A percentile compares a stretch with the other conserved stretches of the same genome.
These are phyloP conservation scores for Ichneumoninae sp. DNA, from an alignment of 2,888 invertebrate species.

Conservation along the genomic window DNA sequence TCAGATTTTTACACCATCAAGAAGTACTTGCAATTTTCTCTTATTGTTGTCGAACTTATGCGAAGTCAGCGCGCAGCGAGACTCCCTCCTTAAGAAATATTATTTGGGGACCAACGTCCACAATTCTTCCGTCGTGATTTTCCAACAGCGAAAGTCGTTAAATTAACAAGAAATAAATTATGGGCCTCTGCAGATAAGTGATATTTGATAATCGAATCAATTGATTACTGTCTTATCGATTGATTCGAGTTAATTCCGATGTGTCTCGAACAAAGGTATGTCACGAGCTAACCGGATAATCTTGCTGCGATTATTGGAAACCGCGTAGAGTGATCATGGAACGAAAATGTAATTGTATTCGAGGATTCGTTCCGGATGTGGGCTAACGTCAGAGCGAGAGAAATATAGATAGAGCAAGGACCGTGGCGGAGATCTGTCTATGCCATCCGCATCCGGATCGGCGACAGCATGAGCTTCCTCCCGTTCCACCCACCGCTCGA, in stretches of 20 bases:
- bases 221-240: not conserved
- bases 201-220: not conserved
- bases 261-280: not conserved
- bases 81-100: too few relatives aligned
- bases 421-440: not conserved
- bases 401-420: not conserved
- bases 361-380: not conserved
- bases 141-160: not conserved
- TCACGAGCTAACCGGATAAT: not conserved
- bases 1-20: too few relatives aligned
- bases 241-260: not conserved
- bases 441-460: conserved; percentile 19
- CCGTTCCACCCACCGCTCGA: conserved; percentile 5
- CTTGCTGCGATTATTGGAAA: not conserved
- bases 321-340: not conserved
- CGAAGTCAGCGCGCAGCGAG: too few relatives aligned
- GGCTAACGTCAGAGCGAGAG: not conserved
- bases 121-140: too few relatives aligned
- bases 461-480: not conserved
- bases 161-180: not conserved
- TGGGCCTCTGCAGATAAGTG: not conserved
- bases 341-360: conserved; percentile 8
- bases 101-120: too few relatives aligned
- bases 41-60: too few relatives aligned
- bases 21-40: too few relatives aligned